Evolutionary conservation across 53 echinoderm and acorn worm genomes (phyloP).

Genomic region (Echinometra lucunter): DNA sequence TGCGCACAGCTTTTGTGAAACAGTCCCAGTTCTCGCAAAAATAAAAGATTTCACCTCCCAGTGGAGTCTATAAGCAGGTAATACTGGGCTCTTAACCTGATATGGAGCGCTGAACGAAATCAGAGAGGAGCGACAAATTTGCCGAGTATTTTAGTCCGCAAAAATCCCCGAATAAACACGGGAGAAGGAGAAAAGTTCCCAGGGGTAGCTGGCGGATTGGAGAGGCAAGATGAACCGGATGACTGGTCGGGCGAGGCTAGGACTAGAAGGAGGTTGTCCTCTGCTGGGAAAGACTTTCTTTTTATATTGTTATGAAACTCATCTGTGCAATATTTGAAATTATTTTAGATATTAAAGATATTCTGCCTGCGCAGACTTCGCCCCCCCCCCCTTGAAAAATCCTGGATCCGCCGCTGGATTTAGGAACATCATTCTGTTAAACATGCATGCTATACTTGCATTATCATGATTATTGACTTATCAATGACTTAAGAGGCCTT

Average conservation of each 20-base stretch:
- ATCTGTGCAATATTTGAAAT: too few species aligned
- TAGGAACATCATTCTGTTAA: too few species aligned
- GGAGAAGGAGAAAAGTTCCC: slow-evolving; percentile 10
- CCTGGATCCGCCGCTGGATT: too few species aligned
- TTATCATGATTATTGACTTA: too few species aligned
- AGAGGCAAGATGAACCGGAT: neutral
- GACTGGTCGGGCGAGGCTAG: neutral
- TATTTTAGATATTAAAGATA: too few species aligned
- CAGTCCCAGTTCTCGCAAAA: neutral
- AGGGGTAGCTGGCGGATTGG: neutral
- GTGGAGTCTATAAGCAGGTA: neutral
- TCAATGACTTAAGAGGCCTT: too few species aligned
- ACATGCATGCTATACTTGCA: too few species aligned
- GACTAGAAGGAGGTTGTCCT: neutral
- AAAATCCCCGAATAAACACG: slow-evolving; percentile 50
- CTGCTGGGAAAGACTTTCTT: neutral
- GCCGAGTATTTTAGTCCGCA: slow-evolving; percentile 45
- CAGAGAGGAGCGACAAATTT: slow-evolving; percentile 45
- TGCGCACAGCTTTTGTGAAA: too few species aligned
- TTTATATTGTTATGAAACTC: too few species aligned
- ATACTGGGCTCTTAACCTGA: neutral
- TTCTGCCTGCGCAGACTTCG: too few species aligned
- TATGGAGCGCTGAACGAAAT: slow-evolving; percentile 13
- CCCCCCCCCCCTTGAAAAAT: too few species aligned
- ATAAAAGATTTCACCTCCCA: neutral